Percentiles rank a stretch among this genome's conserved stretches.
These are phyloP conservation scores for Nyctereutes procyonoides DNA, from an alignment of 2,113 vertebrate genomes.

Conservation along the genomic window DNA sequence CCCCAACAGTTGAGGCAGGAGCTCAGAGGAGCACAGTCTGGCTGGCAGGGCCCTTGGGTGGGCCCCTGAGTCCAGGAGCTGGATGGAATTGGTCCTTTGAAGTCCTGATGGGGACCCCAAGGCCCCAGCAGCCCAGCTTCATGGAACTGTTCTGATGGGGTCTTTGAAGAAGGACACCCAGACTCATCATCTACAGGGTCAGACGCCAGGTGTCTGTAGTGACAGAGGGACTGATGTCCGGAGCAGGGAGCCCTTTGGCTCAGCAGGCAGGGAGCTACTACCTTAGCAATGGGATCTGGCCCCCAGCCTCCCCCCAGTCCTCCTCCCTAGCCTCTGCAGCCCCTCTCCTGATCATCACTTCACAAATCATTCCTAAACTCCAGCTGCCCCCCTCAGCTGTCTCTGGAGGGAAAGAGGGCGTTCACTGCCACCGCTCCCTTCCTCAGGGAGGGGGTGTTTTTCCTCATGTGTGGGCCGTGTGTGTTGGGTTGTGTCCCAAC, in stretches of 20 bases:
- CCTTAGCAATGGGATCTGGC: neutral
- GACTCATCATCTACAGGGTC: neutral
- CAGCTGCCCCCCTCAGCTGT: slow-evolving; percentile 18
- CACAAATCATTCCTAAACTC: slow-evolving; percentile 1
- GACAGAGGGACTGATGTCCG: neutral
- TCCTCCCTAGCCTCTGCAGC: neutral
- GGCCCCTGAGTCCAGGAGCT: neutral
- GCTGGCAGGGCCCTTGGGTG: neutral
- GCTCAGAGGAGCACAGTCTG: neutral
- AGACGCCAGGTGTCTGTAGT: neutral
- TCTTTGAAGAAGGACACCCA: neutral
- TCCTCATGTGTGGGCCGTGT: neutral
- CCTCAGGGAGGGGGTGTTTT: neutral
- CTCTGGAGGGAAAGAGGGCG: neutral
- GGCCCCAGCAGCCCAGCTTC: neutral
- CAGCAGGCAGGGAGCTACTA: neutral
- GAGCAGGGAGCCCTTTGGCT: neutral
- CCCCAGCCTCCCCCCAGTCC: neutral
- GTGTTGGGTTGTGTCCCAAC: neutral
- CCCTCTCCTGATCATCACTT: neutral
- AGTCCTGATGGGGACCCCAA: neutral
- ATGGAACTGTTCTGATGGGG: too few relatives aligned
- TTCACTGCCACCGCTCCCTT: neutral
- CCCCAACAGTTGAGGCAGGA: neutral
- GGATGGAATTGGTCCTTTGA: neutral